Conservation (phyloP, 2,888 invertebrate genomes). For the Noctua janthina region DNA sequence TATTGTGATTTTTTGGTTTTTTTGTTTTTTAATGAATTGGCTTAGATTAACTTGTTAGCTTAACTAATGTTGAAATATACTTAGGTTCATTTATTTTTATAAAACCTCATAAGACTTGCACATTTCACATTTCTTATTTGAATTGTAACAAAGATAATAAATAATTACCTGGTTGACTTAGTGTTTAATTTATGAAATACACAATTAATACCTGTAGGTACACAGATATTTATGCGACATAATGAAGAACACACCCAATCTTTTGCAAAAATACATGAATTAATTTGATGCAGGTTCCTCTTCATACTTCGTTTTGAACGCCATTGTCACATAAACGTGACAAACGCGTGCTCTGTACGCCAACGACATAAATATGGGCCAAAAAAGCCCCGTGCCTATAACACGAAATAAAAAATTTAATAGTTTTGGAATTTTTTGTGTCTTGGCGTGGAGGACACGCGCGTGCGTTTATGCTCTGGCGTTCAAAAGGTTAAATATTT, state of each 20-base stretch:
- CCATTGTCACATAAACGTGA: too few relatives aligned
- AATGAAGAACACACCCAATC: background rate
- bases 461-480: too few relatives aligned
- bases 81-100: conserved; percentile 88
- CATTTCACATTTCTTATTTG: conserved; percentile 85
- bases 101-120: conserved; percentile 85
- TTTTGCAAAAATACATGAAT: background rate
- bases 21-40: conserved; percentile 80
- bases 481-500: too few relatives aligned
- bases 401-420: too few relatives aligned
- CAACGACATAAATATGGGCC: too few relatives aligned
- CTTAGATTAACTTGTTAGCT: conserved; percentile 82
- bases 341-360: too few relatives aligned
- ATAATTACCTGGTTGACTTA: conserved; percentile 82
- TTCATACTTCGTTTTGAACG: background rate
- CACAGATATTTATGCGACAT: background rate
- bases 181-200: conserved; percentile 42
- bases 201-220: background rate
- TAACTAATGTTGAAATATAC: conserved; percentile 80
- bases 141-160: conserved; percentile 86
- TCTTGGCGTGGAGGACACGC: too few relatives aligned
- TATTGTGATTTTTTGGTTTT: conserved; percentile 83
- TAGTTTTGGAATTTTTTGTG: too few relatives aligned
- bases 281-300: too few relatives aligned
- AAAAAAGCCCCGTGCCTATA: too few relatives aligned